These are phyloP conservation scores for Nasonia longicornis DNA, from an alignment of 1,140 invertebrate species.

Conservation along the genomic window DNA sequence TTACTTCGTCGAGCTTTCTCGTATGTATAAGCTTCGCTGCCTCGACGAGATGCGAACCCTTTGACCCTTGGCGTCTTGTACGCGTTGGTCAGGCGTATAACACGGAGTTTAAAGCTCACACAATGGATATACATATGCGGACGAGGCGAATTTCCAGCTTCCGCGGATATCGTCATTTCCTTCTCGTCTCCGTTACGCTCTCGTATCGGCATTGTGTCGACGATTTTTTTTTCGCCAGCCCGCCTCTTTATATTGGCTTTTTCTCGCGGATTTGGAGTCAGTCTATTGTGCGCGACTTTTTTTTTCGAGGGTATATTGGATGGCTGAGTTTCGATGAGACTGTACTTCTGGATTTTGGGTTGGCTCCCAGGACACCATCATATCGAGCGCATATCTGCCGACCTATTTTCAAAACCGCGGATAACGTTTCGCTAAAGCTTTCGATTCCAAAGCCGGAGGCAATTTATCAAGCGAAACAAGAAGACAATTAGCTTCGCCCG, in stretches of 20 bases:
- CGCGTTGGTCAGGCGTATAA: too few species aligned
- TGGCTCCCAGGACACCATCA: neutral
- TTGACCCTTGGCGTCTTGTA: neutral
- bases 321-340: neutral
- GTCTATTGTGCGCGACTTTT: neutral
- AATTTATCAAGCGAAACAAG: neutral
- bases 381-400: neutral
- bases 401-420: neutral
- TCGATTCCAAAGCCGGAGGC: neutral
- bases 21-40: neutral
- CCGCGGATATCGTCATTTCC: neutral
- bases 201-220: neutral
- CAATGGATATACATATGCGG: too few species aligned
- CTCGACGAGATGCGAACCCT: neutral
- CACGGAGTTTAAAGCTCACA: too few species aligned
- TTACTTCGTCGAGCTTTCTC: neutral
- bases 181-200: neutral
- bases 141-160: neutral
- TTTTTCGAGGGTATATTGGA: neutral
- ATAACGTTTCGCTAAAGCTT: too few species aligned
- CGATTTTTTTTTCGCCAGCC: too few species aligned
- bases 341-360: neutral
- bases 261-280: neutral
- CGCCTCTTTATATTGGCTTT: neutral
- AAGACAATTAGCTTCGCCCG: neutral